Evolutionary conservation across 2,888 invertebrate species (phyloP), one percentile per base, ranked within the genome.

Genomic region (Lepidonotus clava): DNA sequence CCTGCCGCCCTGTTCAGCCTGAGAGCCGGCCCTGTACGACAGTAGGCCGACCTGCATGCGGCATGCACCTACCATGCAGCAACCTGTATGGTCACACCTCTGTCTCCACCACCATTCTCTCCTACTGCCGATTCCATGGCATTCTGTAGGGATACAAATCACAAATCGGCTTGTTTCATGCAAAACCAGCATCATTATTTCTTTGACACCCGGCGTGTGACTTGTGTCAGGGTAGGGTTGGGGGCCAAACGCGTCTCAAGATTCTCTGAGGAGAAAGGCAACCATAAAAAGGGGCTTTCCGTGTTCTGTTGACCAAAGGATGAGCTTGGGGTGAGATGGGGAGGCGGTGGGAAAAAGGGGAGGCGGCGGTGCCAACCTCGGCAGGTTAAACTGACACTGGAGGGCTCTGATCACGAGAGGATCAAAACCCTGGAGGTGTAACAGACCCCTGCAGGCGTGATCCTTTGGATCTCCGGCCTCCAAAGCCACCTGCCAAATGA

Each of bases 361-460:
- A 46, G 8, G 46, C 46, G 8, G 46, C 8, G 46, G 66, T 66
- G 66, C 66, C 36, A 71, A 38, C 8, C 5, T 5, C 14, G 36
- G 38, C 18, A 71, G 38, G 71, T 71, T 71, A 71, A 71, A 71
- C 71, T 71, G 71, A 71, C 38, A 71, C 71, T 71, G 71, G 8
- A 38, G 38, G 36, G 36, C 71, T 38, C 38, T 71, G 71, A 71
- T 71, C 71, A 71, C 71, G n/a, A 18, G 36, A 34, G 71, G 71
- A 71, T 71, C 71, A 71, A 21, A n/a, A 71, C 36, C 71, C 61
- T 28, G 61, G 28, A 61, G 28, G 28, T n/a, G 61, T 2, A n/a
- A 61, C 28, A 61, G 28, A 61, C 61, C 2, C 28, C 28, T n/a
- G n/a, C 6, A 46, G 46, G 1, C 61, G 4, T 24, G 0, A 11